Base-by-base conservation (phyloP, 2,113 vertebrate species). In the Phoenicopterus ruber region DNA sequence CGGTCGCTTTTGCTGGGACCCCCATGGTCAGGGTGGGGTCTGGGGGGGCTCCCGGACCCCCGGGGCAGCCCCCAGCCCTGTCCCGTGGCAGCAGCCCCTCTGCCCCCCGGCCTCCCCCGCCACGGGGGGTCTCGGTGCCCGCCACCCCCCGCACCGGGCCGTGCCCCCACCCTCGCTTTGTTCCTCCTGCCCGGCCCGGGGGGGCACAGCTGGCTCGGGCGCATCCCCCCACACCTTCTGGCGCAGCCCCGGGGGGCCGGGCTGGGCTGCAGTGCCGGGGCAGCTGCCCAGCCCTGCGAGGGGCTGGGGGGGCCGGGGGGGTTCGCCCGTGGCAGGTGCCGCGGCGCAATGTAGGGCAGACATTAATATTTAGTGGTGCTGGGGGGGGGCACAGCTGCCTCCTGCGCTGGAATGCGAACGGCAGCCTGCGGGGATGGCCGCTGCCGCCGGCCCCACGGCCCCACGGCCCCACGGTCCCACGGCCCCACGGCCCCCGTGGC, bases 351-450 rank as follows among this genome's bases (percentile, higher is more conserved):
- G 47, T 91, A 97, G 94, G 96, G 82, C 94, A 96, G 87, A 73
- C 93, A 93, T 95, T 96, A 96, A 79, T 91, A 93, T 82, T 96
- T 93, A 97, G 70, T 93, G 79, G 82, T 85, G 4, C 89, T 58
- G 59, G 62, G 88, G 83, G 74, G 80, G 54, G 77, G 71, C 79
- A 88, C 89, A 95, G 74, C 93, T 93, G 88, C 61, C 90, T 95
- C 93, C 95, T 96, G 85, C 88, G 46, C 88, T 95, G 89, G 91
- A 95, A 96, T 80, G 86, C 47, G 83, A 50, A 2, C 63, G 6
- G 81, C 90, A 72, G 92, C 87, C 72, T 38, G 74, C 8, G 6
- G 69, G 92, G 59, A 76, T 11, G 7, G 71, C 44, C 49, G 22
- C 59, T 32, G 16, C 81, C 10, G 1, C 21, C 3, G 6, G 55